These are phyloP conservation scores for Australoheros scitulus DNA, from an alignment of 2,113 vertebrate genomes.

Conservation along the genomic window DNA sequence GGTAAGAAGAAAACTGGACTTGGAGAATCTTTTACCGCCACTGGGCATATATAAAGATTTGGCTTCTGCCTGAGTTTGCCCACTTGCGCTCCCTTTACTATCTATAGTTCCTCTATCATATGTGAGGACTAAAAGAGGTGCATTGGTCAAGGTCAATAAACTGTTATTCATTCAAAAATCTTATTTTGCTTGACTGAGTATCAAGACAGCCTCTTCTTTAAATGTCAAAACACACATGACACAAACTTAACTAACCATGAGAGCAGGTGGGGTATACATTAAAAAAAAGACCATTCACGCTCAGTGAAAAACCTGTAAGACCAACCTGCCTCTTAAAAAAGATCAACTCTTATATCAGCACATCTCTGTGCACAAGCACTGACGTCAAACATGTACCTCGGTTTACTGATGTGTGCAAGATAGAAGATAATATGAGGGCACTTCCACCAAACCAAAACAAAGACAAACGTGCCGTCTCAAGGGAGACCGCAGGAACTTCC, in stretches of 20 bases:
- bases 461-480: slow-evolving; percentile 6
- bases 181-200: neutral
- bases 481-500: slow-evolving; percentile 3
- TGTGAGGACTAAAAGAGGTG: neutral
- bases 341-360: slow-evolving; percentile 36
- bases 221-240: neutral
- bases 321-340: neutral
- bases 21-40: neutral
- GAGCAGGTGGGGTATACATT: neutral
- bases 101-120: neutral
- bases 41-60: neutral
- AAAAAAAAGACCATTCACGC: neutral
- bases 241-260: neutral
- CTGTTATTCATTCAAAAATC: neutral
- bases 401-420: slow-evolving; percentile 55
- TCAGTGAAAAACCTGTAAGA: neutral
- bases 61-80: rapidly evolving
- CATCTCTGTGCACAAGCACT: slow-evolving; percentile 35
- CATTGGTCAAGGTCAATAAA: neutral
- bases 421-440: slow-evolving; percentile 34
- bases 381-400: slow-evolving; percentile 41
- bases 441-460: slow-evolving; percentile 37
- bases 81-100: neutral
- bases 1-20: neutral
- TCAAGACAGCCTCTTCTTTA: neutral